These are phyloP conservation scores for Enteromius trimaculatus DNA, from an alignment of 2,797 vertebrate species.

Conservation along the genomic window DNA sequence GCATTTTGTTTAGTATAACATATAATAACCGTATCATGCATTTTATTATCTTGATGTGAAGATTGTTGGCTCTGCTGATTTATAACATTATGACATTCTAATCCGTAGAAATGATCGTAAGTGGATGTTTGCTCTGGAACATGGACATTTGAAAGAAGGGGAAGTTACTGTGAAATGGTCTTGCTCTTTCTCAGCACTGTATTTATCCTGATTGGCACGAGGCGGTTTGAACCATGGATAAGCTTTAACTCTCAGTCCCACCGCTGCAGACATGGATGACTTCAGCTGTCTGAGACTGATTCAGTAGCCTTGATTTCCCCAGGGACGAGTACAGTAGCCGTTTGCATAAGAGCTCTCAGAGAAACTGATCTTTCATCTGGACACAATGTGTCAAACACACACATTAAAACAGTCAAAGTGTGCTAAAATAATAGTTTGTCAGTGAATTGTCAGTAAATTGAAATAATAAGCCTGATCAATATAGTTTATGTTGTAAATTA, in stretches of 20 bases:
- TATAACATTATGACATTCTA: not conserved
- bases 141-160: not conserved
- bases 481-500: not conserved
- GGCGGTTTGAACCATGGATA: conserved; percentile 52
- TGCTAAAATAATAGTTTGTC: not conserved
- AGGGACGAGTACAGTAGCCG: conserved; percentile 48
- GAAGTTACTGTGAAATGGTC: conserved; percentile 12
- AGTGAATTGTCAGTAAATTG: too few relatives aligned
- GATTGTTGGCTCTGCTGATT: not conserved
- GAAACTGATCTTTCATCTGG: conserved; percentile 32
- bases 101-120: not conserved
- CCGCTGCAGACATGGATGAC: conserved; percentile 57
- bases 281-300: conserved; percentile 57
- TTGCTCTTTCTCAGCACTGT: conserved; percentile 17
- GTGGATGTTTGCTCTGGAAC: not conserved
- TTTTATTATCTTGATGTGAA: not conserved
- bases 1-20: not conserved
- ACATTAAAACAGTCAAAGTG: not conserved
- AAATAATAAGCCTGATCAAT: not conserved
- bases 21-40: not conserved
- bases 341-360: conserved; percentile 40
- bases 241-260: conserved; percentile 50
- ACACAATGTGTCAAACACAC: conserved; percentile 26
- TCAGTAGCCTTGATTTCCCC: conserved; percentile 62
- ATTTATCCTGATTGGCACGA: conserved; percentile 55